These are phyloP conservation scores for Myzus persicae DNA, from an alignment of 1,140 invertebrate genomes.

Conservation along the genomic window DNA sequence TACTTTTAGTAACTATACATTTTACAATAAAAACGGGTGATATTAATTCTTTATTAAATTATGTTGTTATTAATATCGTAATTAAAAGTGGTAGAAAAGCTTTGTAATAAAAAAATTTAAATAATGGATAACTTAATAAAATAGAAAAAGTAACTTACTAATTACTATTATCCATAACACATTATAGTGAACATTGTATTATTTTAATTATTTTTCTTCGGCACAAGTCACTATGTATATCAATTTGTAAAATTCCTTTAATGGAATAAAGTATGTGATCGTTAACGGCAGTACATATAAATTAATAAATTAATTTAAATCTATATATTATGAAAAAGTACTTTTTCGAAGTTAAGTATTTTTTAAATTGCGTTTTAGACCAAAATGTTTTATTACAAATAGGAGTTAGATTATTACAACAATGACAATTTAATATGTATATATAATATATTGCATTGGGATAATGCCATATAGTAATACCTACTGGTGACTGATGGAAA, in stretches of 20 bases:
- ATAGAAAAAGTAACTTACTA: background rate
- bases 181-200: slow-evolving; percentile 34
- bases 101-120: background rate
- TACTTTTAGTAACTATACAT: background rate
- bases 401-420: background rate
- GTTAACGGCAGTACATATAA: background rate
- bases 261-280: background rate
- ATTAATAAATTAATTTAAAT: background rate
- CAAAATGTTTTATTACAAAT: background rate
- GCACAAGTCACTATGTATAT: slow-evolving; percentile 11
- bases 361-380: background rate
- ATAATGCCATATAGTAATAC: background rate
- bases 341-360: background rate
- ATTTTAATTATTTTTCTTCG: slow-evolving; percentile 30
- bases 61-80: background rate
- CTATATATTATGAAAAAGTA: background rate
- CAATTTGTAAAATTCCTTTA: background rate
- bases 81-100: background rate
- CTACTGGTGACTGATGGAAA: background rate
- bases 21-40: background rate
- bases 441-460: background rate
- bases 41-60: background rate
- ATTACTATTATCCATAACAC: background rate
- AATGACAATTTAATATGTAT: background rate
- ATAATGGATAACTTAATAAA: background rate